phyloP scores from a whole-genome alignment of 2,113 vertebrate species.

The Percopsis transmontana region DNA sequence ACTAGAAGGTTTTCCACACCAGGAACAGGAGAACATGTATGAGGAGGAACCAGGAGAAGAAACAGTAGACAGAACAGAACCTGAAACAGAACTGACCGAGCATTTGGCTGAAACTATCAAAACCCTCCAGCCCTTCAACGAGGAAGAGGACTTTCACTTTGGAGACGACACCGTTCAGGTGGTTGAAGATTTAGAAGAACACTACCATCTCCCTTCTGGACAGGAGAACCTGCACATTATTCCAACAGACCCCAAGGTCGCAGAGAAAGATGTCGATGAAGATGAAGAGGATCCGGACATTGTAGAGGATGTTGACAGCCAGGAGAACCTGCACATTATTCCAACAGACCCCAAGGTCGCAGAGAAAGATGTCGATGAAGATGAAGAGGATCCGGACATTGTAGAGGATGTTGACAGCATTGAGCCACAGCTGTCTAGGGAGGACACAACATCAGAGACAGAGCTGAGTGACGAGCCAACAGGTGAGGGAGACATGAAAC shows the following conservation, averaged over 20 bases:
- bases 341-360: slow-evolving; percentile 12
- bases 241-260: slow-evolving; percentile 10
- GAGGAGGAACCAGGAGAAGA: too few relatives aligned
- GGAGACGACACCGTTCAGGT: slow-evolving; percentile 15
- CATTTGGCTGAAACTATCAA: slow-evolving; percentile 49
- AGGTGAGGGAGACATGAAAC: slow-evolving; percentile 41
- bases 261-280: slow-evolving; percentile 16
- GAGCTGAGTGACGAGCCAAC: slow-evolving; percentile 3
- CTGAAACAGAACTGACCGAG: slow-evolving; percentile 15
- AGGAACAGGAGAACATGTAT: too few relatives aligned
- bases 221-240: slow-evolving; percentile 37
- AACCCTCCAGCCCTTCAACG: slow-evolving; percentile 27
- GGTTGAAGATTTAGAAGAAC: slow-evolving; percentile 13
- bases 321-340: slow-evolving; percentile 36
- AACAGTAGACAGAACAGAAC: neutral
- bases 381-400: neutral
- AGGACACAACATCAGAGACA: neutral
- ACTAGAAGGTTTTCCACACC: neutral
- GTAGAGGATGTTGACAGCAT: neutral
- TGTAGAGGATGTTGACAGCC: neutral
- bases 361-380: slow-evolving; percentile 13
- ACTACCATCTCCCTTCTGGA: neutral
- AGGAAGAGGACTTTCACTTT: slow-evolving; percentile 6
- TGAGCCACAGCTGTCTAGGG: neutral
- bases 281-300: slow-evolving; percentile 10